These are phyloP conservation scores for Drosophila parthenogenetica DNA, from an alignment of 2,888 invertebrate species.

Conservation along the genomic window DNA sequence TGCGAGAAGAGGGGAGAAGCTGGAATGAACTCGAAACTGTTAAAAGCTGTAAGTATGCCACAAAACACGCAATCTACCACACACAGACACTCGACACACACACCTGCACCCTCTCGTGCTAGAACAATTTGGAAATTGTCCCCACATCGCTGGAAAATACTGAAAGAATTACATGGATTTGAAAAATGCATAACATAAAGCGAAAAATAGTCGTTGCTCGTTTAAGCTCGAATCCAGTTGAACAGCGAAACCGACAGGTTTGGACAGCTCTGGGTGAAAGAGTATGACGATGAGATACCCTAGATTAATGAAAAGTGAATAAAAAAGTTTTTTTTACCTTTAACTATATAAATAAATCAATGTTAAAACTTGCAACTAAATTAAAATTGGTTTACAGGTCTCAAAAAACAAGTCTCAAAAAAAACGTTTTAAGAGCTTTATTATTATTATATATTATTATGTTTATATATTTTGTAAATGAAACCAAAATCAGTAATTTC, in stretches of 20 bases:
- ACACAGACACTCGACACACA: slow-evolving; percentile 7
- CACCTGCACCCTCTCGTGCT: neutral
- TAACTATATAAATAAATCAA: too few relatives aligned
- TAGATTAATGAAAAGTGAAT: neutral
- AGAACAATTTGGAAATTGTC: slow-evolving; percentile 7
- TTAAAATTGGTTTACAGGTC: too few relatives aligned
- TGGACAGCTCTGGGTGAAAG: neutral
- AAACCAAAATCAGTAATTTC: too few relatives aligned
- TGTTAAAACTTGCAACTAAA: too few relatives aligned
- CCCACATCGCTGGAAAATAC: neutral
- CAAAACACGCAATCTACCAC: slow-evolving; percentile 25
- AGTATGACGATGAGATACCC: neutral
- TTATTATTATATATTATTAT: too few relatives aligned
- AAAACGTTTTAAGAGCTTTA: too few relatives aligned
- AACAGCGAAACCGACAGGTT: slow-evolving; percentile 5
- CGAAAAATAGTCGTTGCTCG: slow-evolving; percentile 38
- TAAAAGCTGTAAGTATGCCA: slow-evolving; percentile 31
- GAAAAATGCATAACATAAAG: slow-evolving; percentile 58
- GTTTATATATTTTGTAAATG: too few relatives aligned
- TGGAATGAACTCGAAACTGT: slow-evolving; percentile 38
- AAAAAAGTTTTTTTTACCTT: too few relatives aligned
- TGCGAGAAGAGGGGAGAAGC: neutral
- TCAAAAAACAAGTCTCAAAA: too few relatives aligned
- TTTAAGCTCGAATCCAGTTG: slow-evolving; percentile 36
- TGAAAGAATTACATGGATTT: slow-evolving; percentile 38